Conservation (phyloP, 2,888 invertebrate species). For the Ellobium chinense region DNA sequence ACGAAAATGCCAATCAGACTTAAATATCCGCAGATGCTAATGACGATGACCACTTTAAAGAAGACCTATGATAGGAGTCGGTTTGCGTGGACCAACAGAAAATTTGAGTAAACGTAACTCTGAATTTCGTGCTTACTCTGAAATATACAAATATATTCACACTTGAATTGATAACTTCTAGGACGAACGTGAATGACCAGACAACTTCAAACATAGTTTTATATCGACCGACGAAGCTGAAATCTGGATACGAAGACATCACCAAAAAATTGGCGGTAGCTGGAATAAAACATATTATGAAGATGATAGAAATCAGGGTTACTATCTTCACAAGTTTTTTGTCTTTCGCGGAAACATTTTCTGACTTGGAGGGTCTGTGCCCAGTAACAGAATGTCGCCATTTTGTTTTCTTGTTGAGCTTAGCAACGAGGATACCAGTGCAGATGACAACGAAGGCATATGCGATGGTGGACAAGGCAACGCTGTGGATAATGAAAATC, state of each 20-base stretch:
- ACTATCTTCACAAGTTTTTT: not conserved
- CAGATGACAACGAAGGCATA: not conserved
- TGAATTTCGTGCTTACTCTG: not conserved
- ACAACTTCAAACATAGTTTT: not conserved
- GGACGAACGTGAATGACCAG: not conserved
- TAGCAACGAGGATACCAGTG: not conserved
- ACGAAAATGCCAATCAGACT: too few species aligned
- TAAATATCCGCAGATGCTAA: too few species aligned
- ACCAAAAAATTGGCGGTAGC: not conserved
- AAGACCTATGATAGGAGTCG: too few species aligned
- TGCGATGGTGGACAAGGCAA: too few species aligned
- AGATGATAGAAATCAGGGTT: not conserved
- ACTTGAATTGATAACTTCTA: not conserved
- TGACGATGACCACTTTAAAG: too few species aligned
- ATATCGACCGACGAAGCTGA: not conserved
- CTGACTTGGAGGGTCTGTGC: not conserved
- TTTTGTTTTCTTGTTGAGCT: not conserved
- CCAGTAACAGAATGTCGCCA: not conserved
- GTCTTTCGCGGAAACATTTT: not conserved
- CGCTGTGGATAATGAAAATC: too few species aligned
- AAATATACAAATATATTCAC: not conserved
- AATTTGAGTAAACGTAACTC: not conserved
- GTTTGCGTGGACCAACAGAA: not conserved
- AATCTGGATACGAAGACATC: not conserved
- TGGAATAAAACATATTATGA: slow-evolving; percentile 11